Evolutionary conservation across 2,797 vertebrate species (phyloP), one percentile per base, ranked within the genome.

Genomic region (Staurois parvus): DNA sequence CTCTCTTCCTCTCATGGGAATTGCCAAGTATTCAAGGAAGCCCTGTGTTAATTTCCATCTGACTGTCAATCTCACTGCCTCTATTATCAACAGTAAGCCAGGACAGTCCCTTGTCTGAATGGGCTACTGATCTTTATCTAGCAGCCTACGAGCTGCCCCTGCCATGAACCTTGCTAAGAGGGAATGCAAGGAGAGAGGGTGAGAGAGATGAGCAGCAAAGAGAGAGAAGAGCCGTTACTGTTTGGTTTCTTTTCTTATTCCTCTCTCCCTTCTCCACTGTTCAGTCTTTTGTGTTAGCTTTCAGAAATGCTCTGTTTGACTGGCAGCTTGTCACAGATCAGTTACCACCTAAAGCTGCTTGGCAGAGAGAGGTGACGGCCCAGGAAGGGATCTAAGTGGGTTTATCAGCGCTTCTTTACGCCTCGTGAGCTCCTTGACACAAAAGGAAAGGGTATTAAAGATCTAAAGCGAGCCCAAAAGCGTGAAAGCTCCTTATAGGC

Each of bases 401-500:
- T 98, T 98, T 99, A 98, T 99, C 97, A 97, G 97, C 95, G 96
- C 96, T 97, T 97, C 97, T 98, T 97, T 97, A 96, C 96, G 97
- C 96, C 96, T 97, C 96, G 96, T 96, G 95, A 94, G 97, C 96
- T 97, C 95, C 95, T 96, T 97, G 96, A 98, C 98, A 99, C 97
- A 99, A 99, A 98, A 97, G 97, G 96, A 97, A 97, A 96, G 96
- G 96, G 97, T 97, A 99, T 99, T 99, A 99, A 98, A 98, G 96
- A 98, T 97, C 97, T 98, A 98, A 98, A 98, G 97, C 96, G 96
- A 97, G 97, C 96, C 97, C 97, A 97, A 98, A 97, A 97, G 97
- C 97, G 96, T 99, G 98, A 99, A 99, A 98, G 97, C 97, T 98
- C 96, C 97, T 98, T 98, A 98, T 97, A 98, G 97, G 97, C 96